Conservation (phyloP, 2,797 vertebrate species). For the Eulemur rubriventer region DNA sequence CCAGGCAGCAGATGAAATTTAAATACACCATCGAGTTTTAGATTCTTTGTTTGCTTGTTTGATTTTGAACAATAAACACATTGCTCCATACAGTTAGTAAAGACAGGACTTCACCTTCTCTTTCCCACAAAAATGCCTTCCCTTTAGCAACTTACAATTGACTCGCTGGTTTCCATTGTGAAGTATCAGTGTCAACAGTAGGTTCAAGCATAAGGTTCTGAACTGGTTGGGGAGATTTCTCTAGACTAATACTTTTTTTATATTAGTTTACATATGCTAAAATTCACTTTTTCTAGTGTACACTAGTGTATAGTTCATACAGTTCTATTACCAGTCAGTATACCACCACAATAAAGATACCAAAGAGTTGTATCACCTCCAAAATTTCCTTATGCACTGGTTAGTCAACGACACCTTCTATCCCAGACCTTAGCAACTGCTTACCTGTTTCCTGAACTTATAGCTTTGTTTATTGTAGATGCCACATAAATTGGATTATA, state of each 20-base stretch:
- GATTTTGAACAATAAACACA: conserved; percentile 22
- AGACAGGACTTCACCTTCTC: neutral
- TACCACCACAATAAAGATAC: neutral
- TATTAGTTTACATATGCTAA: neutral
- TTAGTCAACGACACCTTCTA: neutral
- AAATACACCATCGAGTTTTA: neutral
- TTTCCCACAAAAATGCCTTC: neutral
- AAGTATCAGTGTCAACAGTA: neutral
- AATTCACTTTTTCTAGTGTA: neutral
- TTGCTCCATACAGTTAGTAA: neutral
- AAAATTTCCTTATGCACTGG: neutral
- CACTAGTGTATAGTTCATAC: neutral
- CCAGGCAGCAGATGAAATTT: neutral
- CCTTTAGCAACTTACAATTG: neutral
- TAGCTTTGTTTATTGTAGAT: neutral
- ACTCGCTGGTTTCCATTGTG: neutral
- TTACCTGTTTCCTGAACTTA: neutral
- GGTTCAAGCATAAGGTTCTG: neutral
- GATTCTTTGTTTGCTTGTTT: neutral
- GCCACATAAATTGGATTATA: neutral
- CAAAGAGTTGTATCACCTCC: neutral
- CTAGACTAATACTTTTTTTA: neutral
- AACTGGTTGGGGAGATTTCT: neutral
- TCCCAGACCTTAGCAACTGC: neutral
- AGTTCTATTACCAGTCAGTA: neutral